Base-by-base conservation (phyloP, 2,113 vertebrate species). In the Pycnonotus jocosus region DNA sequence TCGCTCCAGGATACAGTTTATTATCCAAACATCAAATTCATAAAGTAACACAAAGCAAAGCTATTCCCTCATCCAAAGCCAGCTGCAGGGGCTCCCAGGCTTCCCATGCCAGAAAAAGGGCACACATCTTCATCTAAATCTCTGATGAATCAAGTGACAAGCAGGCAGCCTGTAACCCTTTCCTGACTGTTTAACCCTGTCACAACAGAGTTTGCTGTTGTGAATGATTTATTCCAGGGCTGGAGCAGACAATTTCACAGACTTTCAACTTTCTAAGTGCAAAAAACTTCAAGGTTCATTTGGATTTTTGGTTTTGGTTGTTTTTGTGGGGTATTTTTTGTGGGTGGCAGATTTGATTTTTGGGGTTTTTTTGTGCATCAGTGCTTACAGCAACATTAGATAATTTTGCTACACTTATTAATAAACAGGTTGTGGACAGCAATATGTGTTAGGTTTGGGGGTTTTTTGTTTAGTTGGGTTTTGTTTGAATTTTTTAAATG, bases 71-170 rank as follows among this genome's bases (percentile, higher is more conserved):
- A 78, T 86, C 86, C 86, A 92, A 94, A 94, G 68, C 47, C 95
- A 95, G 94, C 96, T 96, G 92, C 92, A 95, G 86, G 64, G 92
- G 68, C 80, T 97, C 88, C 68, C 82, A 92, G 82, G 66, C 79
- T 81, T 90, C 40, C 94, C 88, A 88, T 74, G 86, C 82, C 94
- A 96, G 88, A 96, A 93, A 94, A 96, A 94, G 96, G 95, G 96
- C 72, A 95, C 95, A 94, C 92, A 86, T 93, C 95, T 95, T 82
- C 83, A 81, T 74, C 60, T 88, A 90, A 94, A 78, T 38, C 56
- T 58, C 86, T 86, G 83, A 88, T 62, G 92, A 94, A 90, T 83
- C 91, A 74, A 97, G 80, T 78, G 91, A 95, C 88, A 91, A 56
- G 91, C 72, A 84, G 61, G 69, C 81, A 94, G 91, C 21, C 51